Percentiles rank a stretch among this genome's conserved stretches.
phyloP scores from a whole-genome alignment of 2,797 vertebrate genomes.

The Tokudaia tokunoshimensis region DNA sequence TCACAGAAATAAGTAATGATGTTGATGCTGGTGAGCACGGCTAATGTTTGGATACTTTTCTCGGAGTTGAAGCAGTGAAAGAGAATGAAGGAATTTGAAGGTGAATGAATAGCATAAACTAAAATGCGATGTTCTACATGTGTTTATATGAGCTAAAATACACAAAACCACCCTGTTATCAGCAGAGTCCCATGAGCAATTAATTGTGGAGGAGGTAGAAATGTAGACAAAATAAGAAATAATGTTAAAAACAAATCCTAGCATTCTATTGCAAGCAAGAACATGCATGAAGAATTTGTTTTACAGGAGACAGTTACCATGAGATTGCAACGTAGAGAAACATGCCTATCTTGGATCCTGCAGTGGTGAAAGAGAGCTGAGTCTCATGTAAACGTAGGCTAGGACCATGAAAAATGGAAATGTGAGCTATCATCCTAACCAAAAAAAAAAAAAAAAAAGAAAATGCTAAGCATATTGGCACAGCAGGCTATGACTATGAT shows the following conservation, averaged over 20 bases:
- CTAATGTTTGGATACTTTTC: background rate
- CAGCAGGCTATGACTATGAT: background rate
- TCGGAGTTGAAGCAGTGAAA: background rate
- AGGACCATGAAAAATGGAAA: background rate
- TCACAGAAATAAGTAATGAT: background rate
- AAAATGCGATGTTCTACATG: background rate
- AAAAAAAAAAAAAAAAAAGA: background rate
- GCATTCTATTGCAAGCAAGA: slow-evolving; percentile 10
- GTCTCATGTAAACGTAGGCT: background rate
- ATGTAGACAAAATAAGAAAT: background rate
- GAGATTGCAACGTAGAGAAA: background rate
- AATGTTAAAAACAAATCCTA: background rate
- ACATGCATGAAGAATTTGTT: background rate
- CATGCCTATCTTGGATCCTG: background rate
- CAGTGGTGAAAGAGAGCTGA: background rate
- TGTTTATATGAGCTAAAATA: background rate
- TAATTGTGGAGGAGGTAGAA: background rate
- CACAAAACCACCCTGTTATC: background rate
- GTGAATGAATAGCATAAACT: background rate
- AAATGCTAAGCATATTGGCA: background rate
- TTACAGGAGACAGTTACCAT: background rate
- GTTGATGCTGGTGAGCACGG: background rate
- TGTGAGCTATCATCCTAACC: background rate
- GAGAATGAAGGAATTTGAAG: background rate
- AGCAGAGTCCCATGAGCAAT: background rate